Percentiles rank a stretch among this genome's conserved stretches.
These are phyloP conservation scores for Ametastegia equiseti DNA, from an alignment of 2,888 invertebrate species.

Conservation along the genomic window DNA sequence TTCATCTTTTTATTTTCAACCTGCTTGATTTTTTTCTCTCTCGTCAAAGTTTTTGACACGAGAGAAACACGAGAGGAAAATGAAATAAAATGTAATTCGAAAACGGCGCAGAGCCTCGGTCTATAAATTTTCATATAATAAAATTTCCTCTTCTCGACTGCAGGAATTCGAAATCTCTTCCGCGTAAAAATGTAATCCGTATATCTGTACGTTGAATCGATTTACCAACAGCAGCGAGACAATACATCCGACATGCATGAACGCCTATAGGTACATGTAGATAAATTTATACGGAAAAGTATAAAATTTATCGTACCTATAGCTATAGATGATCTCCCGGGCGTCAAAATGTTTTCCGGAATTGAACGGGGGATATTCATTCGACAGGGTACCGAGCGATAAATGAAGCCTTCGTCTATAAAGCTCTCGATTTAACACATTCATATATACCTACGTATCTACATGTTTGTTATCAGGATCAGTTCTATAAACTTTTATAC, in stretches of 20 bases:
- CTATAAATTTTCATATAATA: too few relatives aligned
- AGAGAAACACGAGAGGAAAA: too few relatives aligned
- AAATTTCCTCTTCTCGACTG: too few relatives aligned
- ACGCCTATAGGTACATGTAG: too few relatives aligned
- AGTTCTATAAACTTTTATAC: too few relatives aligned
- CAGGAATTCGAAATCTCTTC: too few relatives aligned
- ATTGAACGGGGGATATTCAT: not conserved
- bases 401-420: not conserved
- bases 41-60: not conserved
- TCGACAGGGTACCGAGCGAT: not conserved
- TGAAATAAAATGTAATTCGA: too few relatives aligned
- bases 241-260: not conserved
- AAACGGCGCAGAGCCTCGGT: too few relatives aligned
- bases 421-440: too few relatives aligned
- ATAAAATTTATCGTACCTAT: constrained; percentile 1
- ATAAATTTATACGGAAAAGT: not conserved
- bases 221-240: not conserved
- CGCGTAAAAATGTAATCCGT: not conserved
- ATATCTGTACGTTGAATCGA: not conserved
- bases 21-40: not conserved
- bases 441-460: too few relatives aligned
- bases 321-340: not conserved
- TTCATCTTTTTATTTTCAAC: not conserved
- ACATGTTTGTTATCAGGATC: too few relatives aligned
- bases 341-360: not conserved